Percentiles rank a stretch among this genome's conserved stretches.
phyloP scores from a whole-genome alignment of 2,888 invertebrate species.

The Reticulitermes lucifugus region DNA sequence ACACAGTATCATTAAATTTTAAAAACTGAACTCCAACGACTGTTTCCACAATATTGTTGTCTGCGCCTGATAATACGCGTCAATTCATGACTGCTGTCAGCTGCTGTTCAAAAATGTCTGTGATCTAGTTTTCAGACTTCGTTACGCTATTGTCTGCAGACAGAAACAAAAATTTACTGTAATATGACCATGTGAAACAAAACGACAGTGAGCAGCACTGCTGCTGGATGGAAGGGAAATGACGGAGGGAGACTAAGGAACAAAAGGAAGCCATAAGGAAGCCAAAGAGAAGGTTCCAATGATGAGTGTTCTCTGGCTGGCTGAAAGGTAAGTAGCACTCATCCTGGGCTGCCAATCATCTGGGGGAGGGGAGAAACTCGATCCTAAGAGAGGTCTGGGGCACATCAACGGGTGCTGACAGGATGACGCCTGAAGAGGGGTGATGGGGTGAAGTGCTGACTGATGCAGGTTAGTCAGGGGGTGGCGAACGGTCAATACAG shows the following conservation, averaged over 20 bases:
- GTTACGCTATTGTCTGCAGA: neutral
- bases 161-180: neutral
- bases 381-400: slow-evolving; percentile 16
- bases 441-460: neutral
- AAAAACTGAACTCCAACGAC: no score
- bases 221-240: neutral
- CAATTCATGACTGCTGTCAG: no score
- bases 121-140: neutral
- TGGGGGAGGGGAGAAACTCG: slow-evolving; percentile 16
- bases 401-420: slow-evolving; percentile 30
- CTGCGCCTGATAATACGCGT: no score
- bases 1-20: no score
- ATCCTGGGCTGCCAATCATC: slow-evolving; percentile 28
- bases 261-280: slow-evolving; percentile 31
- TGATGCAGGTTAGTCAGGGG: neutral
- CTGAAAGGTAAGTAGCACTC: neutral
- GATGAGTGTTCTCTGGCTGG: neutral
- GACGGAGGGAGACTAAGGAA: neutral
- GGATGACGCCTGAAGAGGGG: neutral
- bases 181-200: neutral
- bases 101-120: no score
- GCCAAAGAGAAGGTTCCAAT: neutral
- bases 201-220: neutral
- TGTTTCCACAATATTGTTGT: no score
- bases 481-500: neutral